Conservation (phyloP, 2,888 invertebrate species). For the Archips xylosteana region DNA sequence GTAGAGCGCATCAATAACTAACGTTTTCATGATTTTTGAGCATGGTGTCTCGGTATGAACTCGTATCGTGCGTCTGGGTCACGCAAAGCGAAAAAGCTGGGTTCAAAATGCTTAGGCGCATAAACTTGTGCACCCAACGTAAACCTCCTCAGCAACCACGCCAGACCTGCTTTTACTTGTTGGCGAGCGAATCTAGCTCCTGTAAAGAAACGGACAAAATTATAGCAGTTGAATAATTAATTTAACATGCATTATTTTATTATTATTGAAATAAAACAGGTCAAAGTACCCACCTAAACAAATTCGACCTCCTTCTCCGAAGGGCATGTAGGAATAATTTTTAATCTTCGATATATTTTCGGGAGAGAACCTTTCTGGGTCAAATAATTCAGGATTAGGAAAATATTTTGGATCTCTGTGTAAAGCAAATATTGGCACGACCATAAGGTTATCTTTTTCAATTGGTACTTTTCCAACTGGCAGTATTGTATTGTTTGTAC, state of each 20-base stretch:
- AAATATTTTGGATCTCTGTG: constrained; percentile 69
- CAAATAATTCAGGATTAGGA: constrained; percentile 69
- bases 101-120: constrained; percentile 37
- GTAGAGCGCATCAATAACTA: not conserved
- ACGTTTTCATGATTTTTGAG: constrained; percentile 1
- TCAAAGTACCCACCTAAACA: constrained; percentile 73
- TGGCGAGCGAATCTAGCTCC: constrained; percentile 63
- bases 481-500: constrained; percentile 58
- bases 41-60: constrained; percentile 32
- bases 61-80: constrained; percentile 33
- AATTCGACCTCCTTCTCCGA: constrained; percentile 80
- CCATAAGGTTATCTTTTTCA: constrained; percentile 52
- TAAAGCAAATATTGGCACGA: constrained; percentile 61
- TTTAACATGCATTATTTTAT: not conserved
- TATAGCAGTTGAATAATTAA: not conserved
- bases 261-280: not conserved
- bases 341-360: constrained; percentile 53
- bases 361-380: constrained; percentile 77
- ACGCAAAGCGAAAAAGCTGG: constrained; percentile 41
- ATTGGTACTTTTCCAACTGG: constrained; percentile 59
- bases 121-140: constrained; percentile 39
- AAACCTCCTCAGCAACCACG: constrained; percentile 43
- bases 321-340: constrained; percentile 74
- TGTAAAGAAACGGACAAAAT: constrained; percentile 43
- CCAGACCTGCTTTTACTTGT: constrained; percentile 53